Evolutionary conservation across 2,113 vertebrate genomes (phyloP).

Genomic region (Ictalurus furcatus): DNA sequence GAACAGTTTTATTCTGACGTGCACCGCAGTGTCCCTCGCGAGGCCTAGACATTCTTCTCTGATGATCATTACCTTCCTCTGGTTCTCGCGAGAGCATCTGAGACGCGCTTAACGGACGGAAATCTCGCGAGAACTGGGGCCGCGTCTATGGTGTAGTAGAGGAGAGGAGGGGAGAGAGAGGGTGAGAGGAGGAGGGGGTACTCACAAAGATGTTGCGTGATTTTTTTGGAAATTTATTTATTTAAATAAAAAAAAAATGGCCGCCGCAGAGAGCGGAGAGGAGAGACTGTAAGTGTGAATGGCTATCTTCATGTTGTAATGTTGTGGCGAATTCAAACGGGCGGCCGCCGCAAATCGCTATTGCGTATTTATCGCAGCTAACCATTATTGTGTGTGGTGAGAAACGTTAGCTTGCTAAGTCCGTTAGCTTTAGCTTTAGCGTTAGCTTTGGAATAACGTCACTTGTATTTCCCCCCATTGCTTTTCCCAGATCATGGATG

Average conservation of each 20-base stretch:
- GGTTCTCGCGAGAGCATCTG: constrained; percentile 60
- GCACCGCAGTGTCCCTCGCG: constrained; percentile 43
- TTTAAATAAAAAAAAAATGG: constrained; percentile 81
- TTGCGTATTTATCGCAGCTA: constrained; percentile 59
- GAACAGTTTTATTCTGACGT: constrained; percentile 13
- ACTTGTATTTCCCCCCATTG: constrained; percentile 68
- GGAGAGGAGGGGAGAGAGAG: constrained; percentile 58
- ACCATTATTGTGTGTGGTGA: constrained; percentile 60
- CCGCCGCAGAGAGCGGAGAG: constrained; percentile 81
- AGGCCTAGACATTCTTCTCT: constrained; percentile 50
- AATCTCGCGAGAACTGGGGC: constrained; percentile 68
- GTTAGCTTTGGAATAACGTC: constrained; percentile 72
- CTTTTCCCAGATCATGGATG: constrained; percentile 61
- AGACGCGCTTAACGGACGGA: constrained; percentile 7
- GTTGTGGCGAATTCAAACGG: constrained; percentile 35
- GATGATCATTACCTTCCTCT: constrained; percentile 14
- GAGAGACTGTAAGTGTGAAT: constrained; percentile 78
- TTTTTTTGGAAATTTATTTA: constrained; percentile 80
- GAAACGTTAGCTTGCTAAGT: constrained; percentile 61
- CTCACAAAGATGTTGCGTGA: constrained; percentile 75
- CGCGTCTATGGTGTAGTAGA: constrained; percentile 61
- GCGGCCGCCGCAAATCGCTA: constrained; percentile 46
- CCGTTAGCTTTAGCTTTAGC: constrained; percentile 51
- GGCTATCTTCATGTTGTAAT: constrained; percentile 59
- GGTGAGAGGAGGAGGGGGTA: constrained; percentile 68